A percentile compares a stretch with the other conserved stretches of the same genome.
Evolutionary conservation across 2,797 vertebrate species (phyloP).

Genomic region (Podargus strigoides): DNA sequence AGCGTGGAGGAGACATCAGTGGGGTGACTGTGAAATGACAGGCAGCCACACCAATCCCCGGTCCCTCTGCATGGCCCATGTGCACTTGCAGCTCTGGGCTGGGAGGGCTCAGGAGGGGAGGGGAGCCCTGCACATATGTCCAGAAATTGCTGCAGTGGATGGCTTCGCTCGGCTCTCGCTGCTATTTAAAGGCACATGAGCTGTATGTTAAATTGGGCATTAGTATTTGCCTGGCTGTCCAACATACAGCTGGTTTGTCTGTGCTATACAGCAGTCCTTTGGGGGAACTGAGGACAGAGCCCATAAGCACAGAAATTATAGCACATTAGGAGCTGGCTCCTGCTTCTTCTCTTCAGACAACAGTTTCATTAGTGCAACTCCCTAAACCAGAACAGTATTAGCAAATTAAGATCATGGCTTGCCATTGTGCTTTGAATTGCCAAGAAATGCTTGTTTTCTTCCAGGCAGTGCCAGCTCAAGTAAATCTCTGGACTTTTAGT

Average conservation of each 20-base stretch:
- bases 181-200: slow-evolving; percentile 61
- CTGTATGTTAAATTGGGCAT: slow-evolving; percentile 56
- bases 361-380: background rate
- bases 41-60: background rate
- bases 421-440: background rate
- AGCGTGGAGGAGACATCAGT: slow-evolving; percentile 13
- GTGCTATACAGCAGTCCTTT: background rate
- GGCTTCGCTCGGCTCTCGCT: background rate
- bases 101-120: slow-evolving; percentile 38
- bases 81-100: background rate
- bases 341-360: background rate
- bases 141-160: slow-evolving; percentile 45
- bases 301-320: background rate
- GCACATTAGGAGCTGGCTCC: background rate
- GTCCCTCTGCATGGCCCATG: rapidly evolving
- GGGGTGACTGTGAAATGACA: slow-evolving; percentile 50
- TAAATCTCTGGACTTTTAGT: background rate
- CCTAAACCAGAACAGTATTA: background rate
- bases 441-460: background rate
- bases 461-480: background rate
- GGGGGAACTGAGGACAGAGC: background rate
- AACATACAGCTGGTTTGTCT: background rate
- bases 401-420: background rate
- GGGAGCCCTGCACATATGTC: slow-evolving; percentile 25
- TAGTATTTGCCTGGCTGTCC: background rate